These are phyloP conservation scores for Ophthalmolycus amberensis DNA, from an alignment of 2,113 vertebrate species.

Conservation along the genomic window DNA sequence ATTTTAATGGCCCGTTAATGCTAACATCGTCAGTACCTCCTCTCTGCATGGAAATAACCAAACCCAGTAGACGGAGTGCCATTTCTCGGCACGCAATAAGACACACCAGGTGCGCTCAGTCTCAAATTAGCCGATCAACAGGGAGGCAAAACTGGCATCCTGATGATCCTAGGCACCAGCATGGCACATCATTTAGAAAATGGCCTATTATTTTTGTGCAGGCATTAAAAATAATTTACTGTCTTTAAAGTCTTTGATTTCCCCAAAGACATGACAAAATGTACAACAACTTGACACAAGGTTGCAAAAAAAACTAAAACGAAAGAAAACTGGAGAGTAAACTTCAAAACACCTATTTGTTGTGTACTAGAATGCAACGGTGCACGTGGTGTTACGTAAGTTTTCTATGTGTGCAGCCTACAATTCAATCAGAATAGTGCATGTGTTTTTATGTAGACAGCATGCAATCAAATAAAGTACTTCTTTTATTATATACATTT, in stretches of 20 bases:
- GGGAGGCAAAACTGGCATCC: slow-evolving; percentile 82
- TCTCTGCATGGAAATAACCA: slow-evolving; percentile 76
- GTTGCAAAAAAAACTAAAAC: slow-evolving; percentile 29
- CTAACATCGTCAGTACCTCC: slow-evolving; percentile 73
- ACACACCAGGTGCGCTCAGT: slow-evolving; percentile 85
- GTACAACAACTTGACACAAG: slow-evolving; percentile 64
- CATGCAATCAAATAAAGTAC: background rate
- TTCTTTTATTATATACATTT: background rate
- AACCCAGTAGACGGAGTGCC: slow-evolving; percentile 65
- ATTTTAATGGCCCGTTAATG: slow-evolving; percentile 80
- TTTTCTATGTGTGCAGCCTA: background rate
- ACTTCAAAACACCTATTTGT: slow-evolving; percentile 25
- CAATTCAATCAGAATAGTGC: background rate
- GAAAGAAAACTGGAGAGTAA: slow-evolving; percentile 5
- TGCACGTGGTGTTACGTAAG: background rate
- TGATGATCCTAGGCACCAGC: slow-evolving; percentile 81
- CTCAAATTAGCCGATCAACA: slow-evolving; percentile 86
- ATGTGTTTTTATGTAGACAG: background rate
- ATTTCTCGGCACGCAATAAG: slow-evolving; percentile 77
- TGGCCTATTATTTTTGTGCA: slow-evolving; percentile 85
- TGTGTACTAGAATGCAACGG: slow-evolving; percentile 4
- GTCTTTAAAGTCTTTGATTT: slow-evolving; percentile 81
- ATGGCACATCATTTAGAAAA: slow-evolving; percentile 85
- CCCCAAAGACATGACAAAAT: slow-evolving; percentile 72
- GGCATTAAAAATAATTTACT: slow-evolving; percentile 86